Percentiles rank a stretch among this genome's conserved stretches.
Evolutionary conservation across 2,113 vertebrate genomes (phyloP).

Genomic region (Grantiella picta): DNA sequence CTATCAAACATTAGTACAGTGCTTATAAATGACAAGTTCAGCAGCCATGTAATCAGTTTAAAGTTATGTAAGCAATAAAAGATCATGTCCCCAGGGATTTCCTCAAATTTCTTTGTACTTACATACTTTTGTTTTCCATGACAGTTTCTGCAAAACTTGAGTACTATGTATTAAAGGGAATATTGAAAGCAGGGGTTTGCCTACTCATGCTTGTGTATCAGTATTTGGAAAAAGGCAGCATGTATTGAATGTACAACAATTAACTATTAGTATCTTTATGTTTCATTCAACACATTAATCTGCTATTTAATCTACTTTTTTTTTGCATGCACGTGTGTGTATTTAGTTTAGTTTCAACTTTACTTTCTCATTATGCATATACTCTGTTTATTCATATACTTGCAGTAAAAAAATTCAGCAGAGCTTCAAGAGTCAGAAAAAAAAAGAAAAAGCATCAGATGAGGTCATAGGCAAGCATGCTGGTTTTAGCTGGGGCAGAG

Average conservation of each 20-base stretch:
- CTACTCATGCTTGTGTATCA: not conserved
- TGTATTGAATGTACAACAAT: not conserved
- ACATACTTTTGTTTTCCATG: not conserved
- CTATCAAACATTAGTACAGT: not conserved
- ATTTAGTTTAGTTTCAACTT: not conserved
- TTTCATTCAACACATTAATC: not conserved
- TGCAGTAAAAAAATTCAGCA: not conserved
- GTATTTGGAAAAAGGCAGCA: not conserved
- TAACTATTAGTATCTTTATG: not conserved
- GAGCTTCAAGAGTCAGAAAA: not conserved
- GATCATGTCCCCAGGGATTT: not conserved
- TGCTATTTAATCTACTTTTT: not conserved
- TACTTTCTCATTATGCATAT: not conserved
- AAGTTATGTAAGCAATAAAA: not conserved
- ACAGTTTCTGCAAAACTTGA: not conserved
- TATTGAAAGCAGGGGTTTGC: not conserved
- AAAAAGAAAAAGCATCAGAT: rapidly evolving
- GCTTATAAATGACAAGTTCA: not conserved
- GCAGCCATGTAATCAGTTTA: not conserved
- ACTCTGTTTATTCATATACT: not conserved
- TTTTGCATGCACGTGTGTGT: not conserved
- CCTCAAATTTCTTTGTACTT: not conserved
- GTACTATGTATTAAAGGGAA: not conserved
- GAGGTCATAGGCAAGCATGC: not conserved
- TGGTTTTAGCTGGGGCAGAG: not conserved